Percentiles rank a stretch among this genome's conserved stretches.
phyloP scores from a whole-genome alignment of 2,113 vertebrate genomes.

The Elanoides forficatus region DNA sequence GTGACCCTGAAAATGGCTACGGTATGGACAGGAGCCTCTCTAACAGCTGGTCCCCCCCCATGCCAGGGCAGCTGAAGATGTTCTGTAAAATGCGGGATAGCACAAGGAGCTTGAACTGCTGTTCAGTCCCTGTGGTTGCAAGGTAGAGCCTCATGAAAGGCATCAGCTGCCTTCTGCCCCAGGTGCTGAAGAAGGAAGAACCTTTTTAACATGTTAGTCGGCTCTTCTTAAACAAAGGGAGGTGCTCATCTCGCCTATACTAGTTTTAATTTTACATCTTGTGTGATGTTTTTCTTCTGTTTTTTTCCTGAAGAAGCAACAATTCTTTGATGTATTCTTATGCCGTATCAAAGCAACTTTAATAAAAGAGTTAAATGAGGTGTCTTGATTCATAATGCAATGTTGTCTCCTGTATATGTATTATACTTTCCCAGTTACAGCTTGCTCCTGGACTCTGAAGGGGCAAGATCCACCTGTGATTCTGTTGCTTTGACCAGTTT shows the following conservation, averaged over 20 bases:
- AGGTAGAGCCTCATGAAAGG: neutral
- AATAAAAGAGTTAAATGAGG: neutral
- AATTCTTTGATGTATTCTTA: neutral
- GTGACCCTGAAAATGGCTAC: neutral
- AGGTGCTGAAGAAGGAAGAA: neutral
- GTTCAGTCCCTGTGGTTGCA: neutral
- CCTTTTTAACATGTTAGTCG: neutral
- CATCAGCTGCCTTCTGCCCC: neutral
- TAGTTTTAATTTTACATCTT: neutral
- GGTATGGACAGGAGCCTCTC: neutral
- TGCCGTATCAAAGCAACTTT: neutral
- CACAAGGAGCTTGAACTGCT: rapidly evolving
- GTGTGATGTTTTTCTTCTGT: neutral
- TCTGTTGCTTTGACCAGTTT: neutral
- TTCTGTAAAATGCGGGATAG: rapidly evolving
- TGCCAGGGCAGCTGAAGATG: neutral
- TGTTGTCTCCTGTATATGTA: rapidly evolving
- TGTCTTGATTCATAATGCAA: neutral
- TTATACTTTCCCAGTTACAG: rapidly evolving
- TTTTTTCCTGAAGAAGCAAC: neutral
- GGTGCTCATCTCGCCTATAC: neutral
- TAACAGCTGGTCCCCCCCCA: neutral
- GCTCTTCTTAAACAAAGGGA: neutral
- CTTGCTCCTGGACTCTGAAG: neutral
- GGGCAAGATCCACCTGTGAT: neutral